These are phyloP conservation scores for Lysiphlebus fabarum DNA, from an alignment of 1,140 invertebrate species.

Conservation along the genomic window DNA sequence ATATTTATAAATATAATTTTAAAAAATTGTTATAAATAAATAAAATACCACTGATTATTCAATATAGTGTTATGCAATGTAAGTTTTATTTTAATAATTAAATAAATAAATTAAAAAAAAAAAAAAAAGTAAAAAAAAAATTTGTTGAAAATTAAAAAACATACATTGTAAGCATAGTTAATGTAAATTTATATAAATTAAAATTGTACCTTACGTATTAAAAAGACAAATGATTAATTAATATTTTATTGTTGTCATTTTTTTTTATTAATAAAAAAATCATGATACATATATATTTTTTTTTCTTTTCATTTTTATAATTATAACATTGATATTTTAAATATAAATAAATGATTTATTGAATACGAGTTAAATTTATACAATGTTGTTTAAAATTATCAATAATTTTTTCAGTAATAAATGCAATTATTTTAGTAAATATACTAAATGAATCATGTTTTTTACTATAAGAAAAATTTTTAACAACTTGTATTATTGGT, in stretches of 20 bases:
- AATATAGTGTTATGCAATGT: conserved; percentile 42
- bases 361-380: neutral
- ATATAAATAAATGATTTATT: neutral
- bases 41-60: conserved; percentile 34
- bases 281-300: conserved; percentile 18
- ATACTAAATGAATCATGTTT: conserved; percentile 24
- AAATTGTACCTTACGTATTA: conserved; percentile 48
- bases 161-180: conserved; percentile 48
- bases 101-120: no score
- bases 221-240: conserved; percentile 20
- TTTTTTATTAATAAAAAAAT: conserved; percentile 29
- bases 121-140: neutral
- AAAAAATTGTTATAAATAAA: neutral
- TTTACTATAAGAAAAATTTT: conserved; percentile 27
- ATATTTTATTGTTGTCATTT: conserved; percentile 23
- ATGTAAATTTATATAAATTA: conserved; percentile 54
- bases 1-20: neutral
- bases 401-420: conserved; percentile 24
- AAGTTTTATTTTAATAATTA: conserved; percentile 53
- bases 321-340: conserved; percentile 6
- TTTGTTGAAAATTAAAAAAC: conserved; percentile 20
- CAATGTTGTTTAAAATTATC: conserved; percentile 19
- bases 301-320: conserved; percentile 7
- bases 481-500: conserved; percentile 14
- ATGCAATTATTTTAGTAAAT: conserved; percentile 18